Evolutionary conservation across 2,888 invertebrate species (phyloP), one percentile per base, ranked within the genome.

Genomic region (Ctena decussata): DNA sequence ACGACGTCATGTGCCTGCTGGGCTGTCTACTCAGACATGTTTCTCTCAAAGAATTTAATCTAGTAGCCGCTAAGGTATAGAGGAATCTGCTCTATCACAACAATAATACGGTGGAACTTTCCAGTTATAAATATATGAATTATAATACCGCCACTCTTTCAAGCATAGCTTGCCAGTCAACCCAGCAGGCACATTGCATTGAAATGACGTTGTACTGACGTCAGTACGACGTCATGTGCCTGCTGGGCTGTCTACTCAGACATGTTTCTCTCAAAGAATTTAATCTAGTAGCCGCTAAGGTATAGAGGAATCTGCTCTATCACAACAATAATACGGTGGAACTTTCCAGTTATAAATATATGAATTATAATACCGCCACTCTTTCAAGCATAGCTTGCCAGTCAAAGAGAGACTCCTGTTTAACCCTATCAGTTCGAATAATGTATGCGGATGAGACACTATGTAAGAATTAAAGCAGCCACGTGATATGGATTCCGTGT

Each of bases 401-500:
- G 97, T 96, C 32, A 96, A 96, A 80, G 96, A 96, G 82, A 97
- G 97, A 94, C 97, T 97, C 74, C 97, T 96, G 85, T 96, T 96
- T 82, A 97, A 95, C 73, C 96, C 95, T 82, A 96, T 96, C 97
- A 99, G 98, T 87, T 97, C 97, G 24, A 96, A 96, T 0, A 96
- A 96, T 11, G 97, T 97, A 91, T 98, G 97, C 95, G 99, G 99
- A 95, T 99, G 99, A n/a, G 98, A 97, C 3, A 99, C 97, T 27
- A 99, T 96, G 96, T 98, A 98, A 82, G 97, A 96, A 91, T 98
- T 97, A 21, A 97, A 97, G 94, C 99, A 99, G 1, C 99, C 99
- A 88, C 99, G 97, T 0, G 99, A 98, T 92, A 97, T 97, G 96
- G 97, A 99, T 94, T 98, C 98, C 0, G 99, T 99, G 95, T 99